These are phyloP conservation scores for Tricholauxania praeusta DNA, from an alignment of 2,888 invertebrate genomes.

Conservation along the genomic window DNA sequence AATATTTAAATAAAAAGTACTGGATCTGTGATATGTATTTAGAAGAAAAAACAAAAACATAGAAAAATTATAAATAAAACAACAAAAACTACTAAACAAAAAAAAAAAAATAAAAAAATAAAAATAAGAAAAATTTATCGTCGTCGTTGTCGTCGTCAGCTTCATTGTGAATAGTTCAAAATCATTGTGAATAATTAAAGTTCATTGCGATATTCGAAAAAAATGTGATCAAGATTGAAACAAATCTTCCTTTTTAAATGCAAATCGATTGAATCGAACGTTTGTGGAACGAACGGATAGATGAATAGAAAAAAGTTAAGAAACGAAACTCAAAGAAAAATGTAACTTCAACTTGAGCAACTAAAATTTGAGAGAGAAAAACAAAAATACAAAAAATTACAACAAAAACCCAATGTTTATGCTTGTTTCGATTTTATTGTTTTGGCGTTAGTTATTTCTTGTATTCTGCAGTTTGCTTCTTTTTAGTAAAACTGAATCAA, in stretches of 20 bases:
- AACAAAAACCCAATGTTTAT: slow-evolving; percentile 48
- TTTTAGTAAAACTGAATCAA: not conserved
- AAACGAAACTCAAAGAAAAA: not conserved
- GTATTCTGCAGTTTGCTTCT: slow-evolving; percentile 40
- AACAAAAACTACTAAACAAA: slow-evolving; percentile 41
- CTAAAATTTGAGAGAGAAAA: not conserved
- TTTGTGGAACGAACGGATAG: too few species aligned
- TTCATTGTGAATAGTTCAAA: slow-evolving; percentile 28
- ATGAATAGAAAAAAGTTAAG: not conserved
- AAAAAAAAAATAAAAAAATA: slow-evolving; percentile 43
- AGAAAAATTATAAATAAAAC: slow-evolving; percentile 43
- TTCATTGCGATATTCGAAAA: slow-evolving; percentile 19
- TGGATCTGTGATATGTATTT: slow-evolving; percentile 68
- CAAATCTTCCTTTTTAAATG: slow-evolving; percentile 3
- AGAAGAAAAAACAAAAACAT: slow-evolving; percentile 50
- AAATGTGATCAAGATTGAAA: slow-evolving; percentile 3
- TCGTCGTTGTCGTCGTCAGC: slow-evolving; percentile 47
- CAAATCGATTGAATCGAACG: slow-evolving; percentile 4
- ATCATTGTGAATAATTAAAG: slow-evolving; percentile 37
- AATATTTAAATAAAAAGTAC: slow-evolving; percentile 64
- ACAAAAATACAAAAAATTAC: not conserved
- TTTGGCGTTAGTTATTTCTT: slow-evolving; percentile 52
- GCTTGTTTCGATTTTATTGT: slow-evolving; percentile 58
- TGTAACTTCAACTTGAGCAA: not conserved
- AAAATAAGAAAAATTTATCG: slow-evolving; percentile 45